Evolutionary conservation across 1,140 invertebrate genomes (phyloP).

Genomic region (Leptonema lineaticorne): DNA sequence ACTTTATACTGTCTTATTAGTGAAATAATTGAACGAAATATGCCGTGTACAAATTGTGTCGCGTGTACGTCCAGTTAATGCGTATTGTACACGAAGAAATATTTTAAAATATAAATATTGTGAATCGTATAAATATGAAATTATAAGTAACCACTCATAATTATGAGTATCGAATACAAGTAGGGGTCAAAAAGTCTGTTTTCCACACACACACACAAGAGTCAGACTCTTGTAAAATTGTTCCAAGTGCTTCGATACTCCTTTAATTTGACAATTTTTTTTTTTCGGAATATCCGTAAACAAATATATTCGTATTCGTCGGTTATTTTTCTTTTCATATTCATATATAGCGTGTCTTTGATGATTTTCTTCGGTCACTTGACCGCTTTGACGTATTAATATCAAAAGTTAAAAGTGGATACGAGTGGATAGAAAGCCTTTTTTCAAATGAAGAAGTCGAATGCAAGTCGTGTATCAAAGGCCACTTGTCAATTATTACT

Average conservation of each 20-base stretch:
- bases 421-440: slow-evolving; percentile 15
- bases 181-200: neutral
- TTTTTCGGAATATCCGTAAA: slow-evolving; percentile 9
- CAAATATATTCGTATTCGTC: too few relatives aligned
- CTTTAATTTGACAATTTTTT: neutral
- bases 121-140: too few relatives aligned
- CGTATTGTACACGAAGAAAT: too few relatives aligned
- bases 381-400: slow-evolving; percentile 19
- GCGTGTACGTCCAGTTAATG: too few relatives aligned
- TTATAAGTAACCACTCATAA: too few relatives aligned
- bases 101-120: too few relatives aligned
- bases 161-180: too few relatives aligned
- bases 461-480: slow-evolving; percentile 8
- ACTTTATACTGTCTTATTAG: neutral
- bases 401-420: slow-evolving; percentile 1
- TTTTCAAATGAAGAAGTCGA: slow-evolving; percentile 5
- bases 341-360: slow-evolving; percentile 14
- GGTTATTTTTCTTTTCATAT: too few relatives aligned
- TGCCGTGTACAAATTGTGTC: neutral
- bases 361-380: slow-evolving; percentile 20
- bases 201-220: neutral
- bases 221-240: neutral
- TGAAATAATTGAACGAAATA: neutral
- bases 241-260: neutral
- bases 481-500: too few relatives aligned